Conservation (phyloP, 2,797 vertebrate species). For the Enteromius anoplus region DNA sequence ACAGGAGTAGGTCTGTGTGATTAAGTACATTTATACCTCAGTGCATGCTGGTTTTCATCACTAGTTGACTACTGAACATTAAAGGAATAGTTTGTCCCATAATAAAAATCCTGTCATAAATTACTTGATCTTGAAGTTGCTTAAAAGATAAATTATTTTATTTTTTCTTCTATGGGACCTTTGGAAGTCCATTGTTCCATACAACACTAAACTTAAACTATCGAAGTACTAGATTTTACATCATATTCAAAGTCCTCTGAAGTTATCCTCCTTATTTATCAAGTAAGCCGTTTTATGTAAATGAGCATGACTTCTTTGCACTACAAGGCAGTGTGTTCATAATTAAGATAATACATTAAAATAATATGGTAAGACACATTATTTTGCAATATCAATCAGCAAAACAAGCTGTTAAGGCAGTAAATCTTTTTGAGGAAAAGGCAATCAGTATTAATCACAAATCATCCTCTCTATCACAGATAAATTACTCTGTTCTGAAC, state of each 20-base stretch:
- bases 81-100: background rate
- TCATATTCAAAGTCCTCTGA: background rate
- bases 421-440: background rate
- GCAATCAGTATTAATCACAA: background rate
- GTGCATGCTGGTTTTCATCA: slow-evolving; percentile 4
- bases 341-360: too few species aligned
- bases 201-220: background rate
- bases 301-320: too few species aligned
- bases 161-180: background rate
- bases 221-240: background rate
- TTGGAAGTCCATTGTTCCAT: background rate
- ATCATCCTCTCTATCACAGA: background rate
- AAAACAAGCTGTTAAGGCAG: too few species aligned
- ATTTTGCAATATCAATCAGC: too few species aligned
- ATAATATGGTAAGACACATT: too few species aligned
- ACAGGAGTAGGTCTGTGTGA: background rate
- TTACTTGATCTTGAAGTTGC: background rate
- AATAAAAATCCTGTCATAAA: slow-evolving; percentile 7
- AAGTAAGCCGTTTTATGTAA: too few species aligned
- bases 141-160: background rate
- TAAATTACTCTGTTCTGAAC: background rate
- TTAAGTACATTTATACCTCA: background rate
- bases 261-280: too few species aligned
- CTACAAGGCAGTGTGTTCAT: too few species aligned
- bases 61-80: slow-evolving; percentile 3